Conservation (phyloP, 1,140 invertebrate genomes). For the Camponotus pennsylvanicus region DNA sequence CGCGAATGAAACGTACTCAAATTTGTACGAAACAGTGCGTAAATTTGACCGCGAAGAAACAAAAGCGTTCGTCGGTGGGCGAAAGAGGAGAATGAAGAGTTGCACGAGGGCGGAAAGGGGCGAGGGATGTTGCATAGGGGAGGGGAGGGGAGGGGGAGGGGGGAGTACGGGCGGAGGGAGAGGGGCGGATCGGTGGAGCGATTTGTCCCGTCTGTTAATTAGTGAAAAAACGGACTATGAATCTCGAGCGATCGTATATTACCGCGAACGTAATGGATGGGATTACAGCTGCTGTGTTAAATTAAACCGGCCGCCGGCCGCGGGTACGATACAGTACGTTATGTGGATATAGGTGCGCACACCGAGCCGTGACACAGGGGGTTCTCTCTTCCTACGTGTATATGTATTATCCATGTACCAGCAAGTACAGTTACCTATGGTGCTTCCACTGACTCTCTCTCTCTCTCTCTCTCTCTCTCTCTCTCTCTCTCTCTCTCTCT, state of each 20-base stretch:
- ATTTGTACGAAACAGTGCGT: slow-evolving; percentile 60
- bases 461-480: slow-evolving; percentile 24
- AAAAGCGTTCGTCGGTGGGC: slow-evolving; percentile 63
- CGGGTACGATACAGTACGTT: slow-evolving; percentile 80
- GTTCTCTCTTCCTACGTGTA: slow-evolving; percentile 73
- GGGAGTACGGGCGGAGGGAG: slow-evolving; percentile 10
- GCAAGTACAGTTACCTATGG: slow-evolving; percentile 79
- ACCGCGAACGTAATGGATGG: slow-evolving; percentile 86
- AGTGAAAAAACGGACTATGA: slow-evolving; percentile 87
- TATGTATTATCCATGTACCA: slow-evolving; percentile 79
- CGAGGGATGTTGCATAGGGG: slow-evolving; percentile 56
- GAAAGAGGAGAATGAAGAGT: slow-evolving; percentile 74
- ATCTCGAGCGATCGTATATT: slow-evolving; percentile 87
- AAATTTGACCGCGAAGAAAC: slow-evolving; percentile 72
- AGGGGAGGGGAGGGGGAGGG: background rate
- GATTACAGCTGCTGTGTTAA: slow-evolving; percentile 87
- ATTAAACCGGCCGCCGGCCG: slow-evolving; percentile 86
- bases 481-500: slow-evolving; percentile 31
- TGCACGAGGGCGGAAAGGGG: slow-evolving; percentile 58
- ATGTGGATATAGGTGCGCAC: slow-evolving; percentile 82
- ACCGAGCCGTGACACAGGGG: slow-evolving; percentile 75
- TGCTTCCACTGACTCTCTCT: slow-evolving; percentile 60
- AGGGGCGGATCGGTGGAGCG: slow-evolving; percentile 82
- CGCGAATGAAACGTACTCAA: slow-evolving; percentile 57
- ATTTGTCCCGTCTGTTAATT: slow-evolving; percentile 87